Evolutionary conservation across 2,888 invertebrate species (phyloP).

Genomic region (Lathronympha strigana): DNA sequence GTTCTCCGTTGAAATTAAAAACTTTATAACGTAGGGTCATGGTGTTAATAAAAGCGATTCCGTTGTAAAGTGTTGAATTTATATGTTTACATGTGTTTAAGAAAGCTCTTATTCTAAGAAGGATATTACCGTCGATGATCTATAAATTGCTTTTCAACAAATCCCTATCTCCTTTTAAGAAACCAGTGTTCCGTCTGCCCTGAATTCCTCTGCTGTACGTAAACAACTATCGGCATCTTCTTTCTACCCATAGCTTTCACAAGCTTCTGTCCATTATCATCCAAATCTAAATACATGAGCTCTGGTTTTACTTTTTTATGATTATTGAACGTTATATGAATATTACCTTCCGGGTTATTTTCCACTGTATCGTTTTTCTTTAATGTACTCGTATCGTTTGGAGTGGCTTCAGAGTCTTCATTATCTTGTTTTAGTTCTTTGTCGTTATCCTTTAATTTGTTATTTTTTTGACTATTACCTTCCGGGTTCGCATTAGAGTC

Average conservation of each 20-base stretch:
- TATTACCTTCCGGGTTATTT: neutral
- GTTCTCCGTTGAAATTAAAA: no score
- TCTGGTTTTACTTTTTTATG: neutral
- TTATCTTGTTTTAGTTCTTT: neutral
- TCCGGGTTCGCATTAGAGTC: neutral
- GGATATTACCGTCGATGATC: no score
- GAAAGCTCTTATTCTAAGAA: no score
- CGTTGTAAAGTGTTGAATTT: no score
- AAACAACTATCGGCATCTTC: slow-evolving; percentile 12
- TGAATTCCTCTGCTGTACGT: slow-evolving; percentile 14
- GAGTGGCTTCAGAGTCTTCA: neutral
- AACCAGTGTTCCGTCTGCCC: slow-evolving; percentile 29
- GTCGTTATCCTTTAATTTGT: neutral
- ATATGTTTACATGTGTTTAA: no score
- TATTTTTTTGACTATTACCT: neutral
- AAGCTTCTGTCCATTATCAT: slow-evolving; percentile 26
- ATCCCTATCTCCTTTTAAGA: slow-evolving; percentile 15
- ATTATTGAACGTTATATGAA: neutral
- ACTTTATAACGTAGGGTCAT: no score
- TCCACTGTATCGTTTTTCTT: neutral
- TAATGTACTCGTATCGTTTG: neutral
- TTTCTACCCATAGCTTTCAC: slow-evolving; percentile 10
- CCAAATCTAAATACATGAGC: slow-evolving; percentile 24
- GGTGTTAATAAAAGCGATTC: no score
- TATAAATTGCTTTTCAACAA: no score